Evolutionary conservation across 2,797 vertebrate genomes (phyloP).

Genomic region (Gila robusta): DNA sequence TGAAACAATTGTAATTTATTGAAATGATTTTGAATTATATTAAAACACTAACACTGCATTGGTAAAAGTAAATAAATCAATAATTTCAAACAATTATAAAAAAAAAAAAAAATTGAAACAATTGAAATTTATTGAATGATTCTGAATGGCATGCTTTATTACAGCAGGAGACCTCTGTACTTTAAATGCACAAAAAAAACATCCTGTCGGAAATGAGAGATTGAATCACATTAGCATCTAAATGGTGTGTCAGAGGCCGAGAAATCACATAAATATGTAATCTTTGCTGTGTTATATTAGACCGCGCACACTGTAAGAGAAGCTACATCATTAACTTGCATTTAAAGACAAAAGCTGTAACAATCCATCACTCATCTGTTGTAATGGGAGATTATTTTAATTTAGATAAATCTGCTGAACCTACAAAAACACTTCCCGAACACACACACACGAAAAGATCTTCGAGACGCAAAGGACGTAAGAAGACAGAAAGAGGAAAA

Average conservation of each 20-base stretch:
- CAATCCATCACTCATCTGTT: constrained; percentile 3
- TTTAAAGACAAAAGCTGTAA: constrained; percentile 10
- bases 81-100: neutral
- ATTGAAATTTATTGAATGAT: neutral
- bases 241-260: constrained; percentile 39
- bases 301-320: neutral
- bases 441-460: too few relatives aligned
- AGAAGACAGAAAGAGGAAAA: too few relatives aligned
- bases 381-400: too few relatives aligned
- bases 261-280: constrained; percentile 45
- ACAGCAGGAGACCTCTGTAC: neutral
- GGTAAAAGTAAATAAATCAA: neutral
- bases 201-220: neutral
- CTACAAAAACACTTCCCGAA: too few relatives aligned
- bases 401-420: too few relatives aligned
- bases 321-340: constrained; percentile 13
- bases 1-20: neutral
- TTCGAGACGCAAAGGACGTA: too few relatives aligned
- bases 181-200: neutral
- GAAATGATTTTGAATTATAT: neutral
- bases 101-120: too few relatives aligned
- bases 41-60: neutral
- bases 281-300: constrained; percentile 28
- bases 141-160: neutral
- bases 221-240: constrained; percentile 38